phyloP scores from a whole-genome alignment of 2,888 invertebrate genomes.

The Calameuta filiformis region DNA sequence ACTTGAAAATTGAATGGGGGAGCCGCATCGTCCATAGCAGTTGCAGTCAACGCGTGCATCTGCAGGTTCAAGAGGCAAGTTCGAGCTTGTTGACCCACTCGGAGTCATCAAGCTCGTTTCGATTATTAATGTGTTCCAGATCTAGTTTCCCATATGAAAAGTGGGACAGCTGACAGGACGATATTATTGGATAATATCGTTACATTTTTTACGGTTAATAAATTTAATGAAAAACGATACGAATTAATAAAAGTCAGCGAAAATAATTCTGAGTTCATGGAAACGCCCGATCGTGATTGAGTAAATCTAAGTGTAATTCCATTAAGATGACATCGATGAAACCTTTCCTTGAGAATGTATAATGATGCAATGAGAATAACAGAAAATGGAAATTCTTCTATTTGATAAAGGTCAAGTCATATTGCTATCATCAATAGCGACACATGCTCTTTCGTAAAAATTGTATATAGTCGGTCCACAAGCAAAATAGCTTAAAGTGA shows the following conservation, averaged over 20 bases:
- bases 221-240: not conserved
- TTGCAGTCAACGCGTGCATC: not conserved
- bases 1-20: not conserved
- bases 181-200: not conserved
- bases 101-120: not conserved
- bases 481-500: too few species aligned
- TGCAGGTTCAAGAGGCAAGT: not conserved
- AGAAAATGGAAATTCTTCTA: not conserved
- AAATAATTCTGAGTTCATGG: not conserved
- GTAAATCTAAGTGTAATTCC: not conserved
- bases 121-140: not conserved
- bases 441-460: not conserved
- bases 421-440: not conserved
- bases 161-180: not conserved
- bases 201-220: not conserved
- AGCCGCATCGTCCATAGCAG: not conserved
- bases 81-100: constrained; percentile 9
- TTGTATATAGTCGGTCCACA: too few species aligned
- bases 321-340: not conserved
- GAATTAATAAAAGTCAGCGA: not conserved
- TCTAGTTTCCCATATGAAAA: not conserved
- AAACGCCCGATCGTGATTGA: not conserved
- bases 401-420: not conserved
- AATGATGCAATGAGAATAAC: not conserved
- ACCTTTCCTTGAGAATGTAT: not conserved